Conservation (phyloP, 2,797 vertebrate species). For the Phataginus tricuspis region DNA sequence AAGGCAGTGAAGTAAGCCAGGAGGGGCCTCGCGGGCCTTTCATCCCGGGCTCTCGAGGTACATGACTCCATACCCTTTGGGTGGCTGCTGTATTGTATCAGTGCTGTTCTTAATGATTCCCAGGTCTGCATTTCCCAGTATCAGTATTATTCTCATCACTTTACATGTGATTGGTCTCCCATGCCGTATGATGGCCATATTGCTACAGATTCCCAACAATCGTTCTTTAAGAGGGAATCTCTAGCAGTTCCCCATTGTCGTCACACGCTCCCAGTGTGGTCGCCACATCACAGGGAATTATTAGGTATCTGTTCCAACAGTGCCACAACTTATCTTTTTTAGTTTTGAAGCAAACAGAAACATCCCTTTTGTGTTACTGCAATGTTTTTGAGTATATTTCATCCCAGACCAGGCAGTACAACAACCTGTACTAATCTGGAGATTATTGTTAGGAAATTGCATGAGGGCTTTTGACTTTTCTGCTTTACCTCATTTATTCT, state of each 20-base stretch:
- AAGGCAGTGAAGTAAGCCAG: background rate
- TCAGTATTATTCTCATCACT: background rate
- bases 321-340: background rate
- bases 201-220: background rate
- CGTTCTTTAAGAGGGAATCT: background rate
- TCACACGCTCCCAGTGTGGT: background rate
- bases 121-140: background rate
- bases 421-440: background rate
- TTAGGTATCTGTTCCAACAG: background rate
- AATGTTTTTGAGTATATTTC: constrained; percentile 30
- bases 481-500: background rate
- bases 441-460: constrained; percentile 39
- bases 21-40: background rate
- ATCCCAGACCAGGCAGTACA: background rate
- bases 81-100: background rate
- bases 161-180: background rate
- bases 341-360: constrained; percentile 39
- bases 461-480: background rate
- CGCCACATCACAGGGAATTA: background rate
- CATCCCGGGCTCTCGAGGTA: background rate
- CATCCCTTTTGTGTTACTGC: background rate
- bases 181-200: background rate
- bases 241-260: background rate
- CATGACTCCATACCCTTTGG: rapidly evolving
- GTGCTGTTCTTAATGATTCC: background rate